These are phyloP conservation scores for Bolinopsis microptera DNA, from an alignment of 37 sponge, comb jelly and placozoan genomes.

Conservation along the genomic window DNA sequence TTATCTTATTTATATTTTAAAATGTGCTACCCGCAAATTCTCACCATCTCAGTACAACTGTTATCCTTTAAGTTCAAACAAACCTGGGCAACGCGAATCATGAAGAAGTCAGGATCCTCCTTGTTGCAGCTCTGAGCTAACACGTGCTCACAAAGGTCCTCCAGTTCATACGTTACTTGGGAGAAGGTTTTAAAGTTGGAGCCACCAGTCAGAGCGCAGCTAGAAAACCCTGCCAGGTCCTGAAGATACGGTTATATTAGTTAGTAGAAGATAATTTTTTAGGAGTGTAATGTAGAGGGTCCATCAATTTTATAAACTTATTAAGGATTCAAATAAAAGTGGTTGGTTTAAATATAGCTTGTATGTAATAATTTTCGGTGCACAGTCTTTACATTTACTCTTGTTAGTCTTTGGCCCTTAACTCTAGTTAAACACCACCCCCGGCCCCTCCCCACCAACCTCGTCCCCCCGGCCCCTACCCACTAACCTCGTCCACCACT, in stretches of 20 bases:
- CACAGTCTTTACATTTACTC: no score
- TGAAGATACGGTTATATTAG: not conserved
- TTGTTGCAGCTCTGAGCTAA: not conserved
- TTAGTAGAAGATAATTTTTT: not conserved
- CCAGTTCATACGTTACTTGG: not conserved
- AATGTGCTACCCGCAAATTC: no score
- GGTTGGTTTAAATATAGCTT: no score
- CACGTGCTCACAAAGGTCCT: slow-evolving; percentile 10
- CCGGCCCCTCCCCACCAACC: not conserved
- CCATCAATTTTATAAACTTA: no score
- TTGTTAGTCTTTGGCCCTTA: no score
- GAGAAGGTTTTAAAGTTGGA: not conserved
- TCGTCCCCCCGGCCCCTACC: not conserved
- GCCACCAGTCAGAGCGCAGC: slow-evolving; percentile 23
- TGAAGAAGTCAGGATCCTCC: not conserved
- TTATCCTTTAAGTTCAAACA: no score
- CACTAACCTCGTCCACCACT: slow-evolving; percentile 49
- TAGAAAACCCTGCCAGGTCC: slow-evolving; percentile 40
- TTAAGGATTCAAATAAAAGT: no score
- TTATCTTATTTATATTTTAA: no score
- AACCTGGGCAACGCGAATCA: slow-evolving; percentile 39
- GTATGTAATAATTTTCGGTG: no score
- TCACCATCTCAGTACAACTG: no score
- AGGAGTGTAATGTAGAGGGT: no score
- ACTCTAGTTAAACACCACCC: no score